Conservation (phyloP, 2,797 vertebrate species). For the Silurus aristotelis region DNA sequence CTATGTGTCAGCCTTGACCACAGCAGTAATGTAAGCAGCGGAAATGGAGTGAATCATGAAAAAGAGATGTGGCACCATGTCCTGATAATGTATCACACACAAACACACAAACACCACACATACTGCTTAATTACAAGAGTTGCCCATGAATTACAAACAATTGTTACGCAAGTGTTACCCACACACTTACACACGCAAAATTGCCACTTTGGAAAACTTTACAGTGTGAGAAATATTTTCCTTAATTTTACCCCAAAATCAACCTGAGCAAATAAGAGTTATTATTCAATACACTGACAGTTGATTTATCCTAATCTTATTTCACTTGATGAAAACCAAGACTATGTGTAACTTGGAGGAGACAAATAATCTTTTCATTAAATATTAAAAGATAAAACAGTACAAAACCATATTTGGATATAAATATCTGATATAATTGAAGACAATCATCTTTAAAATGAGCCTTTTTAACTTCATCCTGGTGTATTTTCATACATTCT, state of each 20-base stretch:
- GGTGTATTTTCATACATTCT: conserved; percentile 13
- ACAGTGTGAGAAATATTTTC: not conserved
- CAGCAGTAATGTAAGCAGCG: not conserved
- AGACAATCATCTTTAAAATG: not conserved
- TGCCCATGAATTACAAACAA: not conserved
- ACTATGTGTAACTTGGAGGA: not conserved
- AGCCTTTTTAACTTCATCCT: conserved; percentile 2
- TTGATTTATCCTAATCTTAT: not conserved
- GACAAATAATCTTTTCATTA: not conserved
- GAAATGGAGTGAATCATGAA: not conserved
- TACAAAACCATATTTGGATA: not conserved
- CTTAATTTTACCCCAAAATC: not conserved
- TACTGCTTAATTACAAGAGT: not conserved
- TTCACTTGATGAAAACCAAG: not conserved
- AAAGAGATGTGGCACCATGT: conserved; percentile 9
- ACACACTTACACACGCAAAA: not conserved
- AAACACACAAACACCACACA: not conserved
- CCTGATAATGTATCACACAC: conserved; percentile 21
- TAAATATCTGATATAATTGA: conserved; percentile 20
- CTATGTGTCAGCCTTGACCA: not conserved
- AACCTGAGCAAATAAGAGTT: not conserved
- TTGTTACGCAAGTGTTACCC: not conserved
- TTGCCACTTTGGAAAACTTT: not conserved
- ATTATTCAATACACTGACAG: not conserved
- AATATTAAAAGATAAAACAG: not conserved